These are phyloP conservation scores for Erpetoichthys calabaricus DNA, from an alignment of 2,797 vertebrate genomes.

Conservation along the genomic window DNA sequence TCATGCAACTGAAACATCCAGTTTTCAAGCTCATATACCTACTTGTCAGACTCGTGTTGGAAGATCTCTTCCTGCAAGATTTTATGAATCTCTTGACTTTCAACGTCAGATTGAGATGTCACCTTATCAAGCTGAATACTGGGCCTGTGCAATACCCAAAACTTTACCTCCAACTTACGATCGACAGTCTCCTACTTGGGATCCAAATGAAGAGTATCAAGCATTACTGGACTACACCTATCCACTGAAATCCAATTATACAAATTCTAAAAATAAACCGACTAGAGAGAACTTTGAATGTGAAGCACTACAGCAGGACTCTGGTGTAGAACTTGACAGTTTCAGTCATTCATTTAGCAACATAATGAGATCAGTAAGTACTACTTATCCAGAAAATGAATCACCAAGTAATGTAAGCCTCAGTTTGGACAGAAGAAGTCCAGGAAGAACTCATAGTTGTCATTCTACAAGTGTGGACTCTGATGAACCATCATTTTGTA, in stretches of 20 bases:
- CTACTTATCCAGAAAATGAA: slow-evolving; percentile 23
- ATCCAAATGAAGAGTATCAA: slow-evolving; percentile 75
- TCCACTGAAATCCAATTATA: slow-evolving; percentile 59
- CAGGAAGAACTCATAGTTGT: slow-evolving; percentile 10
- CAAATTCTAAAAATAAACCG: slow-evolving; percentile 22
- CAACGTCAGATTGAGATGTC: slow-evolving; percentile 22
- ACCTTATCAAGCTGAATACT: slow-evolving; percentile 61
- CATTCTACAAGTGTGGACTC: slow-evolving; percentile 16
- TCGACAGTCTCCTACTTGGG: slow-evolving; percentile 58
- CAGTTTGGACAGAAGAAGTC: slow-evolving; percentile 4
- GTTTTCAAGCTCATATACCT: slow-evolving; percentile 13
- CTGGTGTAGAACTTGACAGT: slow-evolving; percentile 67
- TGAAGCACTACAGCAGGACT: slow-evolving; percentile 60
- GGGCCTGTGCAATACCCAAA: slow-evolving; percentile 71
- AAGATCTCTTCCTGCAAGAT: slow-evolving; percentile 8
- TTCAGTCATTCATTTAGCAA: slow-evolving; percentile 35
- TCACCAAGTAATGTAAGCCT: slow-evolving; percentile 5
- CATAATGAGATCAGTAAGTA: slow-evolving; percentile 26
- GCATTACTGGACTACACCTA: slow-evolving; percentile 83
- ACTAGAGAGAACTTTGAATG: slow-evolving; percentile 7
- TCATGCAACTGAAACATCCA: slow-evolving; percentile 19
- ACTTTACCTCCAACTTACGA: slow-evolving; percentile 56
- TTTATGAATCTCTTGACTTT: slow-evolving; percentile 4
- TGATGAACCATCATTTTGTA: slow-evolving; percentile 19
- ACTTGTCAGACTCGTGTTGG: slow-evolving; percentile 11